Percentiles rank a stretch among this genome's conserved stretches.
phyloP scores from a whole-genome alignment of 2,113 vertebrate genomes.

The Tiliqua scincoides region DNA sequence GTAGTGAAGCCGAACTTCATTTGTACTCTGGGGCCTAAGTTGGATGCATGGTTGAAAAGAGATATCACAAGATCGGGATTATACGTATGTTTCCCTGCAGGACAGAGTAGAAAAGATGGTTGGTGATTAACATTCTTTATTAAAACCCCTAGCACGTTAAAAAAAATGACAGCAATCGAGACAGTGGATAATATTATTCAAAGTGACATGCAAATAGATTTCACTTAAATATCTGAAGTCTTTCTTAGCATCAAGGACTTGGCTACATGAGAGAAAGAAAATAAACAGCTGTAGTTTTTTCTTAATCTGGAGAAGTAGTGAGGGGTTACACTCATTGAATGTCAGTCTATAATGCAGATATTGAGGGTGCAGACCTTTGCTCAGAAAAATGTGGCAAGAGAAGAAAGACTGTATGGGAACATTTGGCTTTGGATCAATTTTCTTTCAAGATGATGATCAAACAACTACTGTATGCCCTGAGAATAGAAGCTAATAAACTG shows the following conservation, averaged over 20 bases:
- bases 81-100: not conserved
- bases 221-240: not conserved
- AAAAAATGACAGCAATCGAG: not conserved
- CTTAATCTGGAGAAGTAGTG: not conserved
- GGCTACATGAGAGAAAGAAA: not conserved
- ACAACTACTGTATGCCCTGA: not conserved
- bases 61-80: slow-evolving; percentile 21
- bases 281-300: not conserved
- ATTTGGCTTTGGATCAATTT: not conserved
- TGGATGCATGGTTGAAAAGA: not conserved
- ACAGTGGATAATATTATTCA: not conserved
- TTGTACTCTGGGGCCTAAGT: not conserved
- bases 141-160: not conserved
- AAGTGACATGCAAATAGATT: not conserved
- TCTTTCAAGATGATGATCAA: not conserved
- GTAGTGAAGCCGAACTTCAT: not conserved
- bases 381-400: not conserved
- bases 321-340: not conserved
- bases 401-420: not conserved
- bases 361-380: not conserved
- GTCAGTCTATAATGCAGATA: not conserved
- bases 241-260: not conserved
- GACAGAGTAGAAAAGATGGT: not conserved
- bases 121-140: slow-evolving; percentile 12
- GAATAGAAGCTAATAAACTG: not conserved